Evolutionary conservation across 2,888 invertebrate species (phyloP), one percentile per base, ranked within the genome.

Genomic region (Macrophya alboannulata): DNA sequence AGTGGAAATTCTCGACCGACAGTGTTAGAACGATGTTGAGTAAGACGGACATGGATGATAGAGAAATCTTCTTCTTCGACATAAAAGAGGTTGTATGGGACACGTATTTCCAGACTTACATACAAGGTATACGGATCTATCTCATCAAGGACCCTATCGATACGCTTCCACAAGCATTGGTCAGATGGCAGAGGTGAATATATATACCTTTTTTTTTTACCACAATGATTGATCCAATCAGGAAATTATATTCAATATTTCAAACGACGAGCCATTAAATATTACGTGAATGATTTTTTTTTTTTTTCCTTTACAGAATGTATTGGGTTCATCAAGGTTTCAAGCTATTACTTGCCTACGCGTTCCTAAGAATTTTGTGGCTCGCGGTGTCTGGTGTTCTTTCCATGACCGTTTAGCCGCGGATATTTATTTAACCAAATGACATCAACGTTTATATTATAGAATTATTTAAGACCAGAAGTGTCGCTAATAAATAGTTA

Each of bases 81-180:
- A 95, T 98, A 87, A 94, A 94, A 0, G 95, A 96, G 45, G 94
- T 98, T 89, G 95, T 97, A 65, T 98, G 98, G 98, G 95, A 96
- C 6, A 94, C 95, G 0, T 98, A 96, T 89, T 96, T 97, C 89
- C 94, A 95, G 86, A 95, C 94, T 71, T 97, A 97, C 89, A 94
- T 96, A 9, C 94, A 95, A 92, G 98, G 98, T 3, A 95, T 97
- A 74, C 95, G 98, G 87, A 95, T 96, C 0, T 98, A 97, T 92
- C 93, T 98, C 12, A 93, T 98, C 59, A 97, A 98, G 90, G 98
- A 98, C 91, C 96, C 97, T 31, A 92, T 97, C 2, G 96, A 96
- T 0, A 97, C 97, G 0, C 93, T 98, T 84, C 96, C 96, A 0
- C 95, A 96, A 89, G 97, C 95, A 8, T 92, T 92, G 77, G 90